Evolutionary conservation across 2,797 vertebrate genomes (phyloP).

Genomic region (Microctenopoma stevenorrisi): DNA sequence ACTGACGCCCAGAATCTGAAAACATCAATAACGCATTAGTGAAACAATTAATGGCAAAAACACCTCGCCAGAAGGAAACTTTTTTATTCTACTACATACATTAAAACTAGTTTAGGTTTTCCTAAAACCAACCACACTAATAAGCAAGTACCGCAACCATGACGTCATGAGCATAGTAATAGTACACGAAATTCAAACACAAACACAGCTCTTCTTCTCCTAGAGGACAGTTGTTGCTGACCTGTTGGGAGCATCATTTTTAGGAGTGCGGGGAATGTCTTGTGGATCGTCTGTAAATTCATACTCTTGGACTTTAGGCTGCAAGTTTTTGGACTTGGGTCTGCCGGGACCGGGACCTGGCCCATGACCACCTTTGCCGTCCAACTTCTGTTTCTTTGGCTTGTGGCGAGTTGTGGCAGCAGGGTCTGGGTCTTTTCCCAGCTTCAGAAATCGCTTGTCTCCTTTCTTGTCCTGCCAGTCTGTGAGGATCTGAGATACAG

Average conservation of each 20-base stretch:
- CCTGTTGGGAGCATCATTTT: slow-evolving; percentile 98
- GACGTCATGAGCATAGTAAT: neutral
- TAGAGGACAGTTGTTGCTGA: slow-evolving; percentile 53
- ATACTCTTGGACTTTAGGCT: slow-evolving; percentile 95
- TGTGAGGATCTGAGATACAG: slow-evolving; percentile 90
- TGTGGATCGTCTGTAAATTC: slow-evolving; percentile 97
- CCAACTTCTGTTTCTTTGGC: slow-evolving; percentile 96
- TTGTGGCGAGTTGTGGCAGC: slow-evolving; percentile 93
- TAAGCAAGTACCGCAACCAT: neutral
- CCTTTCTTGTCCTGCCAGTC: slow-evolving; percentile 99
- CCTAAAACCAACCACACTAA: neutral
- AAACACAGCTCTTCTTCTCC: neutral
- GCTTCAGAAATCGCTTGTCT: slow-evolving; percentile 93
- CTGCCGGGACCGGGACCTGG: slow-evolving; percentile 92
- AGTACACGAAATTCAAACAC: neutral
- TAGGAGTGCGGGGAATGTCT: slow-evolving; percentile 95
- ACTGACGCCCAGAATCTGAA: slow-evolving; percentile 97
- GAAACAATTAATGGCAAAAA: neutral
- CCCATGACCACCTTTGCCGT: slow-evolving; percentile 92
- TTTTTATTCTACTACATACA: neutral
- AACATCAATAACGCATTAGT: slow-evolving; percentile 5
- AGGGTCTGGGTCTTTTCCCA: slow-evolving; percentile 92
- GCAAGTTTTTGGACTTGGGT: slow-evolving; percentile 95
- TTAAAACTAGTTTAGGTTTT: too few species aligned
- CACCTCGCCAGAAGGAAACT: neutral